Conservation (phyloP, 2,888 invertebrate genomes). For the Timema cristinae region DNA sequence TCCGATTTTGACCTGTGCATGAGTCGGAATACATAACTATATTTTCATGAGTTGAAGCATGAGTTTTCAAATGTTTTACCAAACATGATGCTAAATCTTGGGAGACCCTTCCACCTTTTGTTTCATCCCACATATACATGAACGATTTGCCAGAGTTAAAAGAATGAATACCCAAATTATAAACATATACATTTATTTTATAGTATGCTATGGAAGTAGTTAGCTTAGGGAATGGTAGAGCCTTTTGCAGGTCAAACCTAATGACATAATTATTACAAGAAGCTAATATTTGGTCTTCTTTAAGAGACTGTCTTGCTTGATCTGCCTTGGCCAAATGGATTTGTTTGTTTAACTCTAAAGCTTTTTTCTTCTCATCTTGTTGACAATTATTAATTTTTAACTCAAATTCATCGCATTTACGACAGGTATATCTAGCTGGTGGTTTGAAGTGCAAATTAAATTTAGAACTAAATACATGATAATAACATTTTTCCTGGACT, state of each 20-base stretch:
- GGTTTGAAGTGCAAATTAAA: background rate
- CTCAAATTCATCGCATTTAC: background rate
- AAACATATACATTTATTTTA: background rate
- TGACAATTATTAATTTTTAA: background rate
- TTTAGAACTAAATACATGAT: background rate
- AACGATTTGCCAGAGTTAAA: background rate
- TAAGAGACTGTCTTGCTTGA: background rate
- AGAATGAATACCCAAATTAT: background rate
- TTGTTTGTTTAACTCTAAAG: slow-evolving; percentile 4
- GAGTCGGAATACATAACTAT: background rate
- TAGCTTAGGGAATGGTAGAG: background rate
- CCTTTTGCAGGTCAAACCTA: background rate
- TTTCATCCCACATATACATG: slow-evolving; percentile 1
- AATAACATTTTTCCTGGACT: background rate
- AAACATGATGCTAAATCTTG: background rate
- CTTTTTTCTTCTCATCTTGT: background rate
- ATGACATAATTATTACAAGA: background rate
- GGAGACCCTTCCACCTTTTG: background rate
- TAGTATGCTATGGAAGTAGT: background rate
- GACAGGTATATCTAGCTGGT: background rate
- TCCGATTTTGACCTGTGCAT: background rate
- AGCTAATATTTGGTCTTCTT: background rate
- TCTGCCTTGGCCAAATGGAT: background rate
- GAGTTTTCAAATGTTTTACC: background rate
- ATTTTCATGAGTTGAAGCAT: background rate